A percentile compares a stretch with the other conserved stretches of the same genome.
phyloP scores from a whole-genome alignment of 2,888 invertebrate genomes.

The Agonopterix alstromeriana region DNA sequence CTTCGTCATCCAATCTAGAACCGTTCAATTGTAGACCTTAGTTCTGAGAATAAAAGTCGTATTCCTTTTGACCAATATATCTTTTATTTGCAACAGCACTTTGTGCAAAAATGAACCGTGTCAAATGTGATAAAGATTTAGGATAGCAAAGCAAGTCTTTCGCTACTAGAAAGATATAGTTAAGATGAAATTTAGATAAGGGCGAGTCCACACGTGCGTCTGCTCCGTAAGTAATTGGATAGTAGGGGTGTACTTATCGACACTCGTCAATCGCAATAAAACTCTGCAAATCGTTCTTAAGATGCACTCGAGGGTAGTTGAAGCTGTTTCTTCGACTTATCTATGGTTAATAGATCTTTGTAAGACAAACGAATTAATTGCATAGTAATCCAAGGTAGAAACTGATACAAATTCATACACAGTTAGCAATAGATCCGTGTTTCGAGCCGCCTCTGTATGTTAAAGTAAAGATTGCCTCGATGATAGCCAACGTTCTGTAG shows the following conservation, averaged over 20 bases:
- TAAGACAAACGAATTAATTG: too few relatives aligned
- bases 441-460: too few relatives aligned
- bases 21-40: too few relatives aligned
- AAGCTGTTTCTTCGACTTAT: background rate
- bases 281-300: slow-evolving; percentile 44
- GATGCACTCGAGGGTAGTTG: slow-evolving; percentile 17
- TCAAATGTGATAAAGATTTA: too few relatives aligned
- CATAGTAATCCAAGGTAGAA: too few relatives aligned
- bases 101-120: background rate
- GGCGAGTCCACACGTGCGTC: slow-evolving; percentile 36
- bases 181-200: slow-evolving; percentile 68
- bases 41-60: too few relatives aligned
- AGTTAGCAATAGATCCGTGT: too few relatives aligned
- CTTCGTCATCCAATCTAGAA: slow-evolving; percentile 16
- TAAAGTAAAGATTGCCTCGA: too few relatives aligned
- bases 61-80: background rate
- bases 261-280: slow-evolving; percentile 66
- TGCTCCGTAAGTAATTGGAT: slow-evolving; percentile 66
- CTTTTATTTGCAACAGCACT: background rate
- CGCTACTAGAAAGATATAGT: background rate
- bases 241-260: slow-evolving; percentile 52
- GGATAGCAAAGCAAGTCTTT: background rate
- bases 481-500: too few relatives aligned
- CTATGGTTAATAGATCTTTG: too few relatives aligned
- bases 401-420: too few relatives aligned